Evolutionary conservation across 1,140 invertebrate species (phyloP).

Genomic region (Lordiphosa collinella): DNA sequence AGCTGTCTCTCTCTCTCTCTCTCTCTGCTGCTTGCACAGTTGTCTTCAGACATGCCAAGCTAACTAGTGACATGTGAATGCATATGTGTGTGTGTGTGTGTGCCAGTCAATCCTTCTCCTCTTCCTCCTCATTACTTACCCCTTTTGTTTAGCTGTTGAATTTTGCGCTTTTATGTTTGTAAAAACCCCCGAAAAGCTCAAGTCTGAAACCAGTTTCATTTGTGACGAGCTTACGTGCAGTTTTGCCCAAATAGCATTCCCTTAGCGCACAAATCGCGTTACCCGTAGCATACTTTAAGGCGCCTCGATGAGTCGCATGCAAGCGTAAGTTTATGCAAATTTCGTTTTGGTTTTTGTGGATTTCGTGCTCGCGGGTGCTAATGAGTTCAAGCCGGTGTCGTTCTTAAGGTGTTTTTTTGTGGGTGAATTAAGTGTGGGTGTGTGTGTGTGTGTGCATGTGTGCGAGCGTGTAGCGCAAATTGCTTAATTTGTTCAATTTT

Average conservation of each 20-base stretch:
- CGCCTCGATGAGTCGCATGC: constrained; percentile 69
- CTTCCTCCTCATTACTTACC: not conserved
- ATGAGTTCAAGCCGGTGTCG: constrained; percentile 36
- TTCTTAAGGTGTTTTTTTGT: constrained; percentile 6
- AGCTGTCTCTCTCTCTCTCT: constrained; percentile 6
- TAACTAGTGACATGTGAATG: constrained; percentile 18
- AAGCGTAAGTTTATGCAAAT: constrained; percentile 70
- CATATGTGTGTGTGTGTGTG: not conserved
- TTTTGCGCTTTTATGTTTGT: constrained; percentile 68
- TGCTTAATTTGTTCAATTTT: constrained; percentile 42
- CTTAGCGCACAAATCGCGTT: not conserved
- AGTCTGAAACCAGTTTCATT: constrained; percentile 53
- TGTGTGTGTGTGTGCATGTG: no score
- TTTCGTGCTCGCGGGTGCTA: constrained; percentile 49
- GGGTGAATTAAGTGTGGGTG: constrained; percentile 1
- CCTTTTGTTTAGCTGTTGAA: constrained; percentile 14
- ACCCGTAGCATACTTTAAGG: constrained; percentile 51
- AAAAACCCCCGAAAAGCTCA: constrained; percentile 23
- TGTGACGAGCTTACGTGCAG: constrained; percentile 60
- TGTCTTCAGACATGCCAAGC: constrained; percentile 64
- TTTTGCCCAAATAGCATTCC: constrained; percentile 40
- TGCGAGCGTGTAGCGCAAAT: constrained; percentile 15
- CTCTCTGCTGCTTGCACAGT: constrained; percentile 25
- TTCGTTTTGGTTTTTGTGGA: constrained; percentile 4
- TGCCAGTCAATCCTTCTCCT: not conserved